Evolutionary conservation across 2,888 invertebrate species (phyloP).

Genomic region (Atrina japonica): DNA sequence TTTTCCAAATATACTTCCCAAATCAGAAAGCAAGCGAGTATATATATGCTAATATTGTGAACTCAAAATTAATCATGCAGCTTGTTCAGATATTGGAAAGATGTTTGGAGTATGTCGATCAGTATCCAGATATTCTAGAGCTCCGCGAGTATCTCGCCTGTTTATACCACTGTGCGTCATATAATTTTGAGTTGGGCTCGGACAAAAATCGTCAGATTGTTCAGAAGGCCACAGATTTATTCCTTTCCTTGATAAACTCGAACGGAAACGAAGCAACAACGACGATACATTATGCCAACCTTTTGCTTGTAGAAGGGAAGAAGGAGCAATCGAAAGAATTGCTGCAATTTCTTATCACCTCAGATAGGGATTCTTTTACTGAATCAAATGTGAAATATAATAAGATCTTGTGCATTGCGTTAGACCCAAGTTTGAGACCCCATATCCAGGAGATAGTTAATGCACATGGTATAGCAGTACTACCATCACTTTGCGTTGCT

Average conservation of each 20-base stretch:
- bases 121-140: conserved; percentile 9
- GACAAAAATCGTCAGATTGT: neutral
- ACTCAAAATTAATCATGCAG: neutral
- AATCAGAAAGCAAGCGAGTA: neutral
- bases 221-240: too few species aligned
- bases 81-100: conserved; percentile 4
- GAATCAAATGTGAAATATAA: too few species aligned
- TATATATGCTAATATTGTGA: neutral
- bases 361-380: too few species aligned
- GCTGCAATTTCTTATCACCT: too few species aligned
- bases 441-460: neutral
- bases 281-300: too few species aligned
- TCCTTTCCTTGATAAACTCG: too few species aligned
- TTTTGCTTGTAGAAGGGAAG: too few species aligned
- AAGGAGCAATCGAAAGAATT: too few species aligned
- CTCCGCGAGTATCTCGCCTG: conserved; percentile 12
- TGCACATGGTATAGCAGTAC: neutral
- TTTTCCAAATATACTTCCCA: neutral
- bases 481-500: neutral
- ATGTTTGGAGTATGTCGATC: neutral
- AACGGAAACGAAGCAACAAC: too few species aligned
- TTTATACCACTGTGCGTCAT: neutral
- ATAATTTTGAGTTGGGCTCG: neutral
- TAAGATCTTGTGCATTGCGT: neutral
- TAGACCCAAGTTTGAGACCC: neutral